phyloP scores from a whole-genome alignment of 1,140 invertebrate genomes.

The Zaprionus inermis region DNA sequence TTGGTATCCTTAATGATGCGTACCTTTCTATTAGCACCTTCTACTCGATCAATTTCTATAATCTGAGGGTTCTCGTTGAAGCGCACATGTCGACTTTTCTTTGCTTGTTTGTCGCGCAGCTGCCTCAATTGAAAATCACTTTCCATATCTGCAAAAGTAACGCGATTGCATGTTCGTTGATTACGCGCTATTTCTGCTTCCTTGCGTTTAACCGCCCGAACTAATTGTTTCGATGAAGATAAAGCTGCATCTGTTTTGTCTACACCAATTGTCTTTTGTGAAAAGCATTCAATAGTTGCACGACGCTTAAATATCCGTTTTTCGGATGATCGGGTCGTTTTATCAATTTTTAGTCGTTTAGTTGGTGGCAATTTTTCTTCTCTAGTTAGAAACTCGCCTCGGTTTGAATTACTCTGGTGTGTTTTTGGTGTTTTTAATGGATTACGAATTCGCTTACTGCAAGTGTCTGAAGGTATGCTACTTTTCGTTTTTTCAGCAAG shows the following conservation, averaged over 20 bases:
- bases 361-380: constrained; percentile 21
- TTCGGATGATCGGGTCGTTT: not conserved
- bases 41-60: constrained; percentile 31
- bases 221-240: not conserved
- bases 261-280: constrained; percentile 32
- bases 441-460: constrained; percentile 30
- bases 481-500: constrained; percentile 32
- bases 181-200: constrained; percentile 48
- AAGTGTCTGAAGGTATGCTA: too few relatives aligned
- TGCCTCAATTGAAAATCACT: constrained; percentile 24
- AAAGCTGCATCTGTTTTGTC: constrained; percentile 15
- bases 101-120: constrained; percentile 2
- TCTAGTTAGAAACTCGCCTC: constrained; percentile 67
- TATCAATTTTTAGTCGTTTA: constrained; percentile 39
- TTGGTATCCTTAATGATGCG: constrained; percentile 40
- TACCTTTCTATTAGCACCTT: constrained; percentile 12
- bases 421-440: constrained; percentile 38
- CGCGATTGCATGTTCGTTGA: constrained; percentile 67
- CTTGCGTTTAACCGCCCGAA: constrained; percentile 46
- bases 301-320: constrained; percentile 18
- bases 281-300: constrained; percentile 42
- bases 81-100: constrained; percentile 37
- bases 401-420: constrained; percentile 50
- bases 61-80: constrained; percentile 40
- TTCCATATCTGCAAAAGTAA: constrained; percentile 71